Conservation (phyloP, 2,888 invertebrate species). For the Megalurothrips usitatus region DNA sequence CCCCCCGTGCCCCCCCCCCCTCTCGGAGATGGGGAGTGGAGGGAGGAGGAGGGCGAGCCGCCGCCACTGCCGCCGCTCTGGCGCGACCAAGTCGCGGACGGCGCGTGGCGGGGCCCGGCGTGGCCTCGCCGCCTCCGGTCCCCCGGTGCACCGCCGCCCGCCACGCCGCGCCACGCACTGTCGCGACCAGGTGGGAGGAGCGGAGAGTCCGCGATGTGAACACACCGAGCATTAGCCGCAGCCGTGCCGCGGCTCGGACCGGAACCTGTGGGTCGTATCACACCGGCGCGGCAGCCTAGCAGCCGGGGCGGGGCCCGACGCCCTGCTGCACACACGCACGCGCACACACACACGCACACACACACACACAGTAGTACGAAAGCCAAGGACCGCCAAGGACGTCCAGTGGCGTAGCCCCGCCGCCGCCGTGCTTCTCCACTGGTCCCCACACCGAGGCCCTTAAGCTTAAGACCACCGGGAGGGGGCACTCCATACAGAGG, state of each 20-base stretch:
- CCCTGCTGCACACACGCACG: not conserved
- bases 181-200: not conserved
- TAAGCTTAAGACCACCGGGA: too few species aligned
- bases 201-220: not conserved
- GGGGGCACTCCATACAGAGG: too few species aligned
- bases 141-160: not conserved
- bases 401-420: too few species aligned
- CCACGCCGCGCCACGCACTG: not conserved
- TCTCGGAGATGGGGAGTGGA: not conserved
- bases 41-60: not conserved
- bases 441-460: too few species aligned
- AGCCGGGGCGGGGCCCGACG: not conserved
- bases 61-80: not conserved
- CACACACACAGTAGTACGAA: not conserved
- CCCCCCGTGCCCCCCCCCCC: not conserved
- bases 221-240: not conserved
- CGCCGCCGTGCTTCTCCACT: too few species aligned
- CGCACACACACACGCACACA: too few species aligned
- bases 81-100: not conserved
- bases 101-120: not conserved
- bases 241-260: not conserved
- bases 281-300: not conserved
- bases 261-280: constrained; percentile 6
- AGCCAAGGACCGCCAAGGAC: not conserved
- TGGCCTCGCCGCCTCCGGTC: constrained; percentile 14